Conservation (phyloP, 2,113 vertebrate genomes). For the Oceanites oceanicus region DNA sequence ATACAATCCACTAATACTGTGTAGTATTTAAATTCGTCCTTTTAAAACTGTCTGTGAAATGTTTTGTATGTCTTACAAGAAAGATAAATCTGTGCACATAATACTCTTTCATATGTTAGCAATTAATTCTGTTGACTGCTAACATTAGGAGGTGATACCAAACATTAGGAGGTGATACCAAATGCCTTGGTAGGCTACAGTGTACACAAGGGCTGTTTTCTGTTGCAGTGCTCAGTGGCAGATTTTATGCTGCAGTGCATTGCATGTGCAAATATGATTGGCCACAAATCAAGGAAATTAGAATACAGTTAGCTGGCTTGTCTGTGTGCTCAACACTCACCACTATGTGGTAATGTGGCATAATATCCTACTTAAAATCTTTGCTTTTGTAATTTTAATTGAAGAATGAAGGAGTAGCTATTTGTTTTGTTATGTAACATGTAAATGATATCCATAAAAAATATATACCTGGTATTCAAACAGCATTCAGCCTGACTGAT, state of each 20-base stretch:
- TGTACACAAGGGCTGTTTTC: not conserved
- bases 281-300: not conserved
- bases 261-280: not conserved
- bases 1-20: not conserved
- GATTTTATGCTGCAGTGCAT: not conserved
- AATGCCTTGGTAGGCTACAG: not conserved
- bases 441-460: conserved; percentile 10
- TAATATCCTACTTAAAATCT: not conserved
- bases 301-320: not conserved
- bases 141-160: not conserved
- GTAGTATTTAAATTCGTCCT: not conserved
- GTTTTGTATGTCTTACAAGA: not conserved
- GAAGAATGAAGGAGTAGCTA: not conserved
- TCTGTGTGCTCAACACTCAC: not conserved
- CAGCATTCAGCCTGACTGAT: not conserved
- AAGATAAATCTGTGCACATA: not conserved
- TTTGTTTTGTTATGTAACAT: not conserved
- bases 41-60: not conserved
- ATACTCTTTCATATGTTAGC: not conserved
- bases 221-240: not conserved
- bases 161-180: not conserved
- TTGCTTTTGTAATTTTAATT: not conserved
- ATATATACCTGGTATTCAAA: not conserved
- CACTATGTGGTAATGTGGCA: not conserved
- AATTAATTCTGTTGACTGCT: not conserved